These are phyloP conservation scores for Melanotaenia nigrans DNA, from an alignment of 2,797 vertebrate species.

Conservation along the genomic window DNA sequence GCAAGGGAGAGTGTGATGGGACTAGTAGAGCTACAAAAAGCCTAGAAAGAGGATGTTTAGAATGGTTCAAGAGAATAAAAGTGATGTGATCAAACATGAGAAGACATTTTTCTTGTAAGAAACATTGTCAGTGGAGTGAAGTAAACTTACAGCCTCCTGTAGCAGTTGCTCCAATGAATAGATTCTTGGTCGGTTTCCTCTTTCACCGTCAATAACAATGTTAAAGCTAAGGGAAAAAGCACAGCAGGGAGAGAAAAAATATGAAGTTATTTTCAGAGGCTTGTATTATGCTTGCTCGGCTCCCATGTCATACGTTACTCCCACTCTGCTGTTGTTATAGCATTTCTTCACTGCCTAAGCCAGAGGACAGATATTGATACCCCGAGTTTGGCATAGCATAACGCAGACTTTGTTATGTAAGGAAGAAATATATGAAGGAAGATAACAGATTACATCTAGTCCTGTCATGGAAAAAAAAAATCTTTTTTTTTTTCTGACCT, in stretches of 20 bases:
- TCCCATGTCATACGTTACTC: constrained; percentile 65
- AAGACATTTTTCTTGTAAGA: constrained; percentile 28
- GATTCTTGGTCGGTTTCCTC: constrained; percentile 92
- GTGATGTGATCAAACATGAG: constrained; percentile 31
- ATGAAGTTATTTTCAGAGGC: constrained; percentile 70
- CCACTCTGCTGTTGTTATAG: constrained; percentile 64
- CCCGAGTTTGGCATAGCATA: constrained; percentile 31
- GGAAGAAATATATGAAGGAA: constrained; percentile 6
- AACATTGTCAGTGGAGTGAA: constrained; percentile 22
- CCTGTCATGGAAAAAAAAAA: constrained; percentile 6
- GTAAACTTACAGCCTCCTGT: constrained; percentile 91
- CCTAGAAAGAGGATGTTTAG: constrained; percentile 5
- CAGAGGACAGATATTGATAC: constrained; percentile 46
- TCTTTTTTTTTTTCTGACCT: constrained; percentile 1
- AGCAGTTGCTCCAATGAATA: constrained; percentile 95
- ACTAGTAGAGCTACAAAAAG: constrained; percentile 27
- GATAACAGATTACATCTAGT: constrained; percentile 2
- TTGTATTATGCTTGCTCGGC: constrained; percentile 52
- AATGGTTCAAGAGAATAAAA: constrained; percentile 33
- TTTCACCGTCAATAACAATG: constrained; percentile 92
- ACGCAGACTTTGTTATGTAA: constrained; percentile 48
- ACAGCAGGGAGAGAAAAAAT: constrained; percentile 40
- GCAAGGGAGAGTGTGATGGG: constrained; percentile 11
- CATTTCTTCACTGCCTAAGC: constrained; percentile 50
- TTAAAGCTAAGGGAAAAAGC: constrained; percentile 85